phyloP scores from a whole-genome alignment of 2,888 invertebrate genomes.

The Papilio elwesi region DNA sequence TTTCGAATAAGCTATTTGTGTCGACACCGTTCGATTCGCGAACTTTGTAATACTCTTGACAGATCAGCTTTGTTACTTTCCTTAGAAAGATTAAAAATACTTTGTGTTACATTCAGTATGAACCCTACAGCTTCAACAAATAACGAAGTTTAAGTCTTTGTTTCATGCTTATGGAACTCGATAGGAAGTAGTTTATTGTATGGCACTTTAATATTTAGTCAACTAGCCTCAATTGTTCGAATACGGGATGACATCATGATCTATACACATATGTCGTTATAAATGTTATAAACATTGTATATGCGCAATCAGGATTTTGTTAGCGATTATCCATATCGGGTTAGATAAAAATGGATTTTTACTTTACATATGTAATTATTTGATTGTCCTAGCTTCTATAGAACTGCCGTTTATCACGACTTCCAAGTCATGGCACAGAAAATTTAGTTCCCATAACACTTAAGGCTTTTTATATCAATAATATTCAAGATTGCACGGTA shows the following conservation, averaged over 20 bases:
- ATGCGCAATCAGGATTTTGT: conserved; percentile 26
- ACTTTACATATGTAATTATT: conserved; percentile 3
- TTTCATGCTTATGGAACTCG: not conserved
- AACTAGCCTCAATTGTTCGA: conserved; percentile 47
- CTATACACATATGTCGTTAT: conserved; percentile 30
- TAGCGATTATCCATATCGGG: conserved; percentile 5
- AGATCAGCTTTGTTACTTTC: conserved; percentile 40
- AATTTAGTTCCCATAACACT: too few relatives aligned
- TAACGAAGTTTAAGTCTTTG: not conserved
- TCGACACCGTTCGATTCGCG: conserved; percentile 29
- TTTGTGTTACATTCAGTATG: not conserved
- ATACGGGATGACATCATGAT: conserved; percentile 53
- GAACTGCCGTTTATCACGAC: not conserved
- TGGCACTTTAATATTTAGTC: conserved; percentile 25
- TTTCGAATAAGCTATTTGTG: not conserved
- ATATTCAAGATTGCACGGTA: not conserved
- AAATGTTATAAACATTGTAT: conserved; percentile 38
- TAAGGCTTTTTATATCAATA: not conserved
- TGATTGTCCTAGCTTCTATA: not conserved
- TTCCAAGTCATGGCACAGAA: not conserved
- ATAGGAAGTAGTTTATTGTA: conserved; percentile 13
- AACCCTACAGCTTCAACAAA: not conserved
- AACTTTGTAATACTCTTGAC: conserved; percentile 36
- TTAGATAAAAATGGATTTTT: conserved; percentile 6
- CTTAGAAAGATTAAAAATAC: conserved; percentile 20